phyloP scores from a whole-genome alignment of 2,888 invertebrate genomes.

The Scrobipalpa costella region DNA sequence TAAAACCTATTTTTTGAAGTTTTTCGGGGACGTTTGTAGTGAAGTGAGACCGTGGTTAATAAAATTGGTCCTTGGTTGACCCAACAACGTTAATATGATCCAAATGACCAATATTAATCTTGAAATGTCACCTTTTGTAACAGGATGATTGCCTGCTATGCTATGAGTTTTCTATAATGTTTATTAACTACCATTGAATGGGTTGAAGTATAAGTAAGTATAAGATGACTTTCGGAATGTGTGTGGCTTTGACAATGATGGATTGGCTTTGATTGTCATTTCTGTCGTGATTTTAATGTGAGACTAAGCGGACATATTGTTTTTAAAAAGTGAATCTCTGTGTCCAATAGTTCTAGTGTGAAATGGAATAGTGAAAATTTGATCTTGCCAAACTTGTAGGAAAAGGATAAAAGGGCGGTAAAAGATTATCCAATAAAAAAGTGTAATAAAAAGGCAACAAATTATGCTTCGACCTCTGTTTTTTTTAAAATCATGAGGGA shows the following conservation, averaged over 20 bases:
- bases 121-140: constrained; percentile 67
- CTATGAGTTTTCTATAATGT: constrained; percentile 46
- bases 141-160: constrained; percentile 51
- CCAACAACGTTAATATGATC: constrained; percentile 60
- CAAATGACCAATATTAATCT: constrained; percentile 75
- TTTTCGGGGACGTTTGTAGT: constrained; percentile 16
- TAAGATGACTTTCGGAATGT: constrained; percentile 11
- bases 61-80: constrained; percentile 49
- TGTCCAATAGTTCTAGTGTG: too few species aligned
- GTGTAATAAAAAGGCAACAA: too few species aligned
- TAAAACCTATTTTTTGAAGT: neutral
- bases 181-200: constrained; percentile 47
- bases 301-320: neutral
- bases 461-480: too few species aligned
- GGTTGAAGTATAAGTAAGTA: constrained; percentile 38
- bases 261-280: constrained; percentile 49
- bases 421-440: too few species aligned
- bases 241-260: constrained; percentile 50
- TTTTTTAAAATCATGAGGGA: too few species aligned
- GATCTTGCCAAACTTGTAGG: too few species aligned
- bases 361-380: too few species aligned
- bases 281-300: constrained; percentile 2
- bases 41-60: constrained; percentile 27
- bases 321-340: neutral
- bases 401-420: too few species aligned